Conservation (phyloP, 2,797 vertebrate genomes). For the Falco peregrinus region DNA sequence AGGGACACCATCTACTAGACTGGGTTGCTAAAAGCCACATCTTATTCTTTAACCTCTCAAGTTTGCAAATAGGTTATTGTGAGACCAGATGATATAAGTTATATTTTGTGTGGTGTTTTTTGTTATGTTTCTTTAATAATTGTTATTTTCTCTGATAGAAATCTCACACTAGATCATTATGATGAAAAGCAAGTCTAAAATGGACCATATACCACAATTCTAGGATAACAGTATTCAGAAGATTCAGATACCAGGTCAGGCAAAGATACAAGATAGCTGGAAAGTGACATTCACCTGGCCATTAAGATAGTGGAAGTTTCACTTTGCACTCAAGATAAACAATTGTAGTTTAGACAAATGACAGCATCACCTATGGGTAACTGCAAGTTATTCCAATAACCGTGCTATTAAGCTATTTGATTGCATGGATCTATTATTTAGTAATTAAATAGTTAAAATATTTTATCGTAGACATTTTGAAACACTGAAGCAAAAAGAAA, state of each 20-base stretch:
- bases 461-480: background rate
- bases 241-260: background rate
- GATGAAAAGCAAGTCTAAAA: background rate
- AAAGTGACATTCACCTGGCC: background rate
- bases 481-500: background rate
- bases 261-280: background rate
- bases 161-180: background rate
- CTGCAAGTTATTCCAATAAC: background rate
- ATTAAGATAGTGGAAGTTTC: background rate
- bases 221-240: background rate
- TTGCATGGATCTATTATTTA: background rate
- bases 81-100: background rate
- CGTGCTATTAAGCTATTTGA: background rate
- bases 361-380: background rate
- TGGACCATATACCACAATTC: background rate
- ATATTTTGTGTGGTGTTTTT: background rate
- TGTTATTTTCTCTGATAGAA: background rate
- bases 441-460: background rate
- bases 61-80: background rate
- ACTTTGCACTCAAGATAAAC: background rate
- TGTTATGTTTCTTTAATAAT: background rate
- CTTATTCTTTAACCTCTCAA: background rate
- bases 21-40: too few relatives aligned
- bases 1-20: too few relatives aligned
- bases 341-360: too few relatives aligned